Evolutionary conservation across 2,113 vertebrate species (phyloP).

Genomic region (Myrmecobius fasciatus): DNA sequence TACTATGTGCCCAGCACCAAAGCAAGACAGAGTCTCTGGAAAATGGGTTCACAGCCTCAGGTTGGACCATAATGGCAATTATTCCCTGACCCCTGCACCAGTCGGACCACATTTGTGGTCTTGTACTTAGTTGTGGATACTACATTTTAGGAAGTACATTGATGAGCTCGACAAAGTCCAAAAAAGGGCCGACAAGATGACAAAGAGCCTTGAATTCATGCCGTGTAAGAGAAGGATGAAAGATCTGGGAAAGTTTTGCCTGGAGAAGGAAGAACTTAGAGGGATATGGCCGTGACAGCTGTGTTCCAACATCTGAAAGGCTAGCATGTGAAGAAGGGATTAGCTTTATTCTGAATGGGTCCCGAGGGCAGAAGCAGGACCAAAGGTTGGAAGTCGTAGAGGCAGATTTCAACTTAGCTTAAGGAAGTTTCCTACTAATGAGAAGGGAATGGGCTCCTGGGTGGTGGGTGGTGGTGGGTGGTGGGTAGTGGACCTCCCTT

Average conservation of each 20-base stretch:
- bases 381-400: neutral
- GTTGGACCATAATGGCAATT: neutral
- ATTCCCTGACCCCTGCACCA: accelerated
- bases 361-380: neutral
- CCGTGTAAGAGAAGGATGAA: neutral
- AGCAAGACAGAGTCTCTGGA: neutral
- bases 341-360: neutral
- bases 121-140: neutral
- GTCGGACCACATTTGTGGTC: neutral
- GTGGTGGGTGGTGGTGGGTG: neutral
- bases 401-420: neutral
- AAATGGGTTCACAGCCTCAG: neutral
- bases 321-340: neutral
- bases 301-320: too few species aligned
- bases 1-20: neutral
- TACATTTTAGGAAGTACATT: neutral
- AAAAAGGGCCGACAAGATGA: neutral
- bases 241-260: neutral
- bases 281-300: neutral
- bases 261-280: neutral
- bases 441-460: neutral
- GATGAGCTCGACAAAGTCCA: neutral
- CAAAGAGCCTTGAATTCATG: neutral
- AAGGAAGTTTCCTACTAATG: neutral
- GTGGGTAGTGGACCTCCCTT: neutral